Evolutionary conservation across 1,140 invertebrate species (phyloP).

Genomic region (Sycophila sp.): DNA sequence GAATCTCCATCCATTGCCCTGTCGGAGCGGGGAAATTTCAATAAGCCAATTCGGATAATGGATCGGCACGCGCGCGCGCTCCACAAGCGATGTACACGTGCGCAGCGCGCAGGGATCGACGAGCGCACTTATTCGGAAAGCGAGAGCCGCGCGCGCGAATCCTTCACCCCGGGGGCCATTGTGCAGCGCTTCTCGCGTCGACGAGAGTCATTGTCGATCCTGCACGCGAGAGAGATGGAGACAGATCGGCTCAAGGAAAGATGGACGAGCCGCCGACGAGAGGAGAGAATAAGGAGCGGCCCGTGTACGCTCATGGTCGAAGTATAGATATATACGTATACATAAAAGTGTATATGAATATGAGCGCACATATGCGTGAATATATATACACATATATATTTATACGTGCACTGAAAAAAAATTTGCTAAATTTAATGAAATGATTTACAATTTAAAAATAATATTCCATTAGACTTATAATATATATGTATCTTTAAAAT

Average conservation of each 20-base stretch:
- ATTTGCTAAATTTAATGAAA: too few species aligned
- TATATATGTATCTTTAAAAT: too few species aligned
- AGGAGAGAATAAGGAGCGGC: neutral
- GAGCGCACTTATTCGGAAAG: slow-evolving; percentile 29
- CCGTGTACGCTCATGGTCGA: too few species aligned
- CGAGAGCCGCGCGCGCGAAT: neutral
- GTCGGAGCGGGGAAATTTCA: slow-evolving; percentile 62
- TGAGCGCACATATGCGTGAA: too few species aligned
- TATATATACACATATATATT: too few species aligned
- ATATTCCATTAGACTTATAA: too few species aligned
- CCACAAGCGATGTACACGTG: neutral
- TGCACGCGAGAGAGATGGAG: slow-evolving; percentile 14
- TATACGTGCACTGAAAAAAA: too few species aligned
- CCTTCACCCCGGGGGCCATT: slow-evolving; percentile 17
- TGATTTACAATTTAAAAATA: too few species aligned
- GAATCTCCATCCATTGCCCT: slow-evolving; percentile 62
- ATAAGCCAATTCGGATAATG: slow-evolving; percentile 66
- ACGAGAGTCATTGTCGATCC: slow-evolving; percentile 34
- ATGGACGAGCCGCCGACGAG: neutral
- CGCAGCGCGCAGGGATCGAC: neutral
- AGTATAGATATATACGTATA: too few species aligned
- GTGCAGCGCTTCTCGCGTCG: neutral
- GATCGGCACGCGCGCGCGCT: slow-evolving; percentile 56
- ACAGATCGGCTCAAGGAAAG: slow-evolving; percentile 18
- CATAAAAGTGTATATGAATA: too few species aligned